Evolutionary conservation across 1,140 invertebrate species (phyloP), one percentile per base, ranked within the genome.

Genomic region (Drosophila repletoides): DNA sequence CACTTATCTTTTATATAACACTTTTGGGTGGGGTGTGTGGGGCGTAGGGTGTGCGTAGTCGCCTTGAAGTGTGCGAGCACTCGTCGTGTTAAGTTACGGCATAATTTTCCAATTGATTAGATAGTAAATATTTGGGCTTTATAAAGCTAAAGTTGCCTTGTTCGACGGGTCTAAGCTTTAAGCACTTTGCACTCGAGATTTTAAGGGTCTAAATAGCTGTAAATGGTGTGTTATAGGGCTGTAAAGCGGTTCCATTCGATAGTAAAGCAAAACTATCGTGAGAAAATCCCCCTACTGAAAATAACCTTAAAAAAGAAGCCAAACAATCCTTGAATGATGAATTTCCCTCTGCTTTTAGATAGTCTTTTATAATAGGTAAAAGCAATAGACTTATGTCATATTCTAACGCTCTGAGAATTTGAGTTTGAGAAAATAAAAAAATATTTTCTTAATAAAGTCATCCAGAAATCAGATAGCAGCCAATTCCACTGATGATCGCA

Each of bases 81-180:
- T 17, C 22, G 24, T 31, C 12, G 15, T 22, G 26, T n/a, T 10
- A 24, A 53, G 40, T 56, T 38, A 21, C 46, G 24, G 5, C 19
- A 31, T 15, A 46, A n/a, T 26, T 17, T 10, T 22, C 22, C 10
- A 1, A 41, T 66, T 66, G 63, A 66, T 66, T 66, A 66, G 63
- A 66, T 66, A 45, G 63, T 17, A 49, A 43, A 66, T 41, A 49
- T 49, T 65, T 49, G 5, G 2, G 43, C 36, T 59, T 41, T 22
- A 34, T 24, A 9, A 22, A 21, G 22, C 5, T n/a, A n/a, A 7
- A 15, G 43, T 5, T 3, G 24, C 14, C 22, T 1, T 15, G 7
- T 19, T n/a, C n/a, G n/a, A n/a, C n/a, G n/a, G n/a, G n/a, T n/a
- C 10, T 12, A 17, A 17, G n/a, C 2, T 15, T 58, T 31, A 19